phyloP scores from a whole-genome alignment of 1,140 invertebrate species.

The Drosophila triauraria region DNA sequence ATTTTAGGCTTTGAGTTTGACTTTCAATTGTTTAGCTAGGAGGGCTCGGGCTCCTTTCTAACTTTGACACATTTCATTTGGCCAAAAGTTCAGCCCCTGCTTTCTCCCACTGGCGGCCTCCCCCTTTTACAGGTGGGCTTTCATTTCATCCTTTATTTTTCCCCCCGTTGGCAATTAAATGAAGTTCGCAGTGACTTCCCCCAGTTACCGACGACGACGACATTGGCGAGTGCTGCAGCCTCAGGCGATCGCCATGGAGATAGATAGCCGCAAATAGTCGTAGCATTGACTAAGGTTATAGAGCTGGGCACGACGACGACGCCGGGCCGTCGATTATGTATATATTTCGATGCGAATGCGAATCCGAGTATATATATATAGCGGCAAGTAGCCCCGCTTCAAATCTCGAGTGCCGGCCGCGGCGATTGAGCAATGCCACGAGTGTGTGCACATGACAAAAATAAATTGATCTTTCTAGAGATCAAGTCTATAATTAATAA shows the following conservation, averaged over 20 bases:
- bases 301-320: conserved; percentile 51
- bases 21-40: neutral
- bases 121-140: conserved; percentile 5
- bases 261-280: conserved; percentile 60
- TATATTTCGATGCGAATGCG: conserved; percentile 14
- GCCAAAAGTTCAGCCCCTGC: conserved; percentile 12
- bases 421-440: conserved; percentile 44
- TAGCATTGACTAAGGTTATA: conserved; percentile 76
- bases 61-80: conserved; percentile 24
- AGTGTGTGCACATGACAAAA: conserved; percentile 1
- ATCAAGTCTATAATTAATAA: no score
- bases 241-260: conserved; percentile 30
- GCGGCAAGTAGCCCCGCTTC: conserved; percentile 28
- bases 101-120: conserved; percentile 18
- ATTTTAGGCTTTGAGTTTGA: neutral
- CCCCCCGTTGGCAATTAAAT: conserved; percentile 50
- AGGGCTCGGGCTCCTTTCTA: conserved; percentile 12
- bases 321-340: conserved; percentile 17
- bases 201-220: conserved; percentile 47
- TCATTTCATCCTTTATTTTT: conserved; percentile 26
- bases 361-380: conserved; percentile 1
- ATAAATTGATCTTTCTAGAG: neutral
- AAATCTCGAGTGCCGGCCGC: conserved; percentile 35
- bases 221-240: conserved; percentile 59
- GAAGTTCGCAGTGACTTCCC: conserved; percentile 53